Evolutionary conservation across 2,888 invertebrate species (phyloP).

Genomic region (Holacanthella duospinosa): DNA sequence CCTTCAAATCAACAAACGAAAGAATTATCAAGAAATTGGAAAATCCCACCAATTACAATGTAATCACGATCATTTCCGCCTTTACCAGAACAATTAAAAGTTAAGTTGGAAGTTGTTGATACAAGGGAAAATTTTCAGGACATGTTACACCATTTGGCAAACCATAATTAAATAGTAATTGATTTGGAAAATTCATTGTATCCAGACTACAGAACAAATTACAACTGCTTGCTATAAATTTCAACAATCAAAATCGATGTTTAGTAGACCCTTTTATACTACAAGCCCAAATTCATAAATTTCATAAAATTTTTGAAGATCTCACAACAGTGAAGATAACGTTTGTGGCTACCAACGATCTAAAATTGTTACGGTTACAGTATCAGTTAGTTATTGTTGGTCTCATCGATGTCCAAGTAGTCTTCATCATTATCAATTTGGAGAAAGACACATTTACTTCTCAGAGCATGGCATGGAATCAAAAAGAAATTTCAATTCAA

Average conservation of each 20-base stretch:
- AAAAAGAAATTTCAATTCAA: neutral
- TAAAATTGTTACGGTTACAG: neutral
- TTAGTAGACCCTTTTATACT: neutral
- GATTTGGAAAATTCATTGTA: neutral
- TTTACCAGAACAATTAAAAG: neutral
- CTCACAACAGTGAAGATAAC: neutral
- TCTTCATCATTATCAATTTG: neutral
- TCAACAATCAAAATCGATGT: too few species aligned
- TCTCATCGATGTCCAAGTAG: neutral
- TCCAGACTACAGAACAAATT: neutral
- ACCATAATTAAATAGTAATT: neutral
- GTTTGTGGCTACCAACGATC: neutral
- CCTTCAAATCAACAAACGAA: neutral
- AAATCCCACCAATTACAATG: neutral
- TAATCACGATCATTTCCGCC: neutral
- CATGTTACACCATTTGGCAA: too few species aligned
- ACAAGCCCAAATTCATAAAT: neutral
- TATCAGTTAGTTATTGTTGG: neutral
- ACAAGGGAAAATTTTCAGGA: neutral
- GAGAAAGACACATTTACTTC: neutral
- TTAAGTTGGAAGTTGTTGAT: neutral
- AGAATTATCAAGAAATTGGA: neutral
- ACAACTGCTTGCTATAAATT: neutral
- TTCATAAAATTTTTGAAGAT: neutral
- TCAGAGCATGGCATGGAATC: neutral